A percentile compares a stretch with the other conserved stretches of the same genome.
Conservation (phyloP, 1,140 invertebrate genomes). For the Aphelinus certus region DNA sequence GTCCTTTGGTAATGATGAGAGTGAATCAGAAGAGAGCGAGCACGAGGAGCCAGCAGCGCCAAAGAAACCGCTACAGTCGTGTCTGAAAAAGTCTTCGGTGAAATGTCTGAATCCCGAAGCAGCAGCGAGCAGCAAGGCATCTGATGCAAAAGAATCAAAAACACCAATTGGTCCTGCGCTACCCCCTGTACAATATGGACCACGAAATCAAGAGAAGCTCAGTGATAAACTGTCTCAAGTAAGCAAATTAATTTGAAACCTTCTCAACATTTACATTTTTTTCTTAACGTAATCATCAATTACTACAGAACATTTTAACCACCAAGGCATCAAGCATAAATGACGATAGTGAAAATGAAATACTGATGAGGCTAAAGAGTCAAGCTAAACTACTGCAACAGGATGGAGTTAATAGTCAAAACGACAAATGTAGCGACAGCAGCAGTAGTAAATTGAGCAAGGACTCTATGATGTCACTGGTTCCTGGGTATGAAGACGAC, state of each 20-base stretch:
- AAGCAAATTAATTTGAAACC: not conserved
- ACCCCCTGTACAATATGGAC: slow-evolving; percentile 27
- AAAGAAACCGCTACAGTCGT: slow-evolving; percentile 23
- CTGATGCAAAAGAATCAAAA: slow-evolving; percentile 3
- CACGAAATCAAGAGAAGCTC: slow-evolving; percentile 28
- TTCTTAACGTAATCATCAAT: no score
- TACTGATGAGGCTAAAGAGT: slow-evolving; percentile 58
- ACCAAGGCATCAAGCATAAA: no score
- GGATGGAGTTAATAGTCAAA: slow-evolving; percentile 17
- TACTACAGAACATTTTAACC: no score
- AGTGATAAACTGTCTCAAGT: slow-evolving; percentile 22
- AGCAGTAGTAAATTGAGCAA: slow-evolving; percentile 17
- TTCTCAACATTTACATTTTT: no score
- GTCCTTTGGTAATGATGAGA: slow-evolving; percentile 66
- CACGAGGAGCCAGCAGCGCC: slow-evolving; percentile 40
- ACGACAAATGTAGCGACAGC: slow-evolving; percentile 16
- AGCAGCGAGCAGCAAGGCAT: slow-evolving; percentile 6
- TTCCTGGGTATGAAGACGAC: slow-evolving; percentile 70
- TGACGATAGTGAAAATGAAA: slow-evolving; percentile 54
- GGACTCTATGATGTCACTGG: slow-evolving; percentile 63
- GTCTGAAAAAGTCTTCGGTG: not conserved
- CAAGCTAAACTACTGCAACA: slow-evolving; percentile 57
- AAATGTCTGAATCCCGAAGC: not conserved
- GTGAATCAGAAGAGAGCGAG: slow-evolving; percentile 58
- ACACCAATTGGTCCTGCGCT: not conserved